phyloP scores from a whole-genome alignment of 2,113 vertebrate genomes.

The Colius striatus region DNA sequence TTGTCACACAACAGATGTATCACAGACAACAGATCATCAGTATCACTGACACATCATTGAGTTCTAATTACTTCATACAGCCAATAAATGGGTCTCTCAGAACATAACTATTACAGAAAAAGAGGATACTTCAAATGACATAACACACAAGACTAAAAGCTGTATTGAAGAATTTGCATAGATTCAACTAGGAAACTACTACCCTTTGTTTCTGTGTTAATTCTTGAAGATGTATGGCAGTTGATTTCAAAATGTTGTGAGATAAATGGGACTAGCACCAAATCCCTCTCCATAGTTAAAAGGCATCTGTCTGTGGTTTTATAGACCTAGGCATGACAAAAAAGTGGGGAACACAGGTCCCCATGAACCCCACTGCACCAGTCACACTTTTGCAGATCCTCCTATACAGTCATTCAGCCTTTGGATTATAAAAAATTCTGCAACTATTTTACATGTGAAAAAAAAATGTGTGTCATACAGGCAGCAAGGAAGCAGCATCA shows the following conservation, averaged over 20 bases:
- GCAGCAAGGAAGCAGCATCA: background rate
- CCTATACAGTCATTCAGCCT: background rate
- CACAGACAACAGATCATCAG: background rate
- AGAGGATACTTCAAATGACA: background rate
- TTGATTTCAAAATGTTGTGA: background rate
- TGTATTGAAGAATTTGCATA: background rate
- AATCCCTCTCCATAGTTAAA: background rate
- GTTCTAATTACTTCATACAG: background rate
- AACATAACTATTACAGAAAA: background rate
- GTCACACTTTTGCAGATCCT: background rate
- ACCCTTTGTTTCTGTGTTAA: background rate
- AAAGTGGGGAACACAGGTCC: background rate
- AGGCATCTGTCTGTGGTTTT: background rate
- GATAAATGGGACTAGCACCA: background rate
- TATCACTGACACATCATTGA: background rate
- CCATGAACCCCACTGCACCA: background rate
- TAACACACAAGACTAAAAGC: background rate
- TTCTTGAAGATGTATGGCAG: background rate
- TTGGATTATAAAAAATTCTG: background rate
- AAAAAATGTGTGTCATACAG: background rate
- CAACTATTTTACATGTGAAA: background rate
- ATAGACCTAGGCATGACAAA: background rate
- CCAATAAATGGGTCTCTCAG: background rate
- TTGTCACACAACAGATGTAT: background rate
- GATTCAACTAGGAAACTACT: background rate